A percentile compares a stretch with the other conserved stretches of the same genome.
Conservation (phyloP, 2,113 vertebrate species). For the Lathamus discolor region DNA sequence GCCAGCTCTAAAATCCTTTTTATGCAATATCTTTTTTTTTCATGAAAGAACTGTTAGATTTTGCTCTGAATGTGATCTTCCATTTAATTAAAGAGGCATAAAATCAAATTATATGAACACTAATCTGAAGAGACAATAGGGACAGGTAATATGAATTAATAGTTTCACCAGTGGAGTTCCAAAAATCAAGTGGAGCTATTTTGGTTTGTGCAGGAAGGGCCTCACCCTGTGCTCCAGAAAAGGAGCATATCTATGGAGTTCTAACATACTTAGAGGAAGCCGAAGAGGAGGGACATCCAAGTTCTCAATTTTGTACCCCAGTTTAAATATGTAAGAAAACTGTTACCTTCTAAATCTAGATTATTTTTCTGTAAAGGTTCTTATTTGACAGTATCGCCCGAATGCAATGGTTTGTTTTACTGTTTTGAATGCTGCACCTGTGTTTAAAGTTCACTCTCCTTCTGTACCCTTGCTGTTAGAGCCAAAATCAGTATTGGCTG, state of each 20-base stretch:
- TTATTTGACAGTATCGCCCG: background rate
- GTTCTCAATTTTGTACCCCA: fast-evolving
- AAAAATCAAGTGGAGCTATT: background rate
- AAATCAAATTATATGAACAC: background rate
- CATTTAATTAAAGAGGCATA: background rate
- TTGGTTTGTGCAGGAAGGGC: background rate
- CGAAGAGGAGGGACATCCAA: background rate
- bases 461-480: background rate
- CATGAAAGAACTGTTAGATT: background rate
- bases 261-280: background rate
- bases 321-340: background rate
- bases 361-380: background rate
- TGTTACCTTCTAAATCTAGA: background rate
- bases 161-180: background rate
- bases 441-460: background rate
- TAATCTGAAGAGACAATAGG: background rate
- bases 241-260: background rate
- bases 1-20: background rate
- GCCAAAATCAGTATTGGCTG: background rate
- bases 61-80: background rate
- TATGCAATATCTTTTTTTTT: background rate
- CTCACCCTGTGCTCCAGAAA: background rate
- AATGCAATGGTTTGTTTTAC: background rate
- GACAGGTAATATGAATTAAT: background rate
- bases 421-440: background rate